Percentiles rank a stretch among this genome's conserved stretches.
These are phyloP conservation scores for Ptilorrhoa leucosticta DNA, from an alignment of 2,113 vertebrate genomes.

Conservation along the genomic window DNA sequence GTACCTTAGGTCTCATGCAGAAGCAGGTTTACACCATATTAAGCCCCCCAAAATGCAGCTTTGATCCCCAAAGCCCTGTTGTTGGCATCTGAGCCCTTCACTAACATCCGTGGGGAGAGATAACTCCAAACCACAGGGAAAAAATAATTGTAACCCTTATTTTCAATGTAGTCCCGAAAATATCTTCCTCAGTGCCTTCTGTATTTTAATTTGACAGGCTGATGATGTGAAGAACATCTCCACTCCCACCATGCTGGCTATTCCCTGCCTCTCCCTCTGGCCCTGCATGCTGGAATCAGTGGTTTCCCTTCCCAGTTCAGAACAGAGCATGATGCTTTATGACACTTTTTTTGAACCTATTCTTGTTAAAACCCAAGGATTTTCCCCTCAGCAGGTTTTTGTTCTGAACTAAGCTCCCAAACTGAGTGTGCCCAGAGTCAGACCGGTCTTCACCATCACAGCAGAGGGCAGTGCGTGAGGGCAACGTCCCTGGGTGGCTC, in stretches of 20 bases:
- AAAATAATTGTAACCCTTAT: not conserved
- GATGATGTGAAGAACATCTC: not conserved
- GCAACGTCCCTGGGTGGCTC: not conserved
- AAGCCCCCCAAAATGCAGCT: not conserved
- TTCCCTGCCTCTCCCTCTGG: not conserved
- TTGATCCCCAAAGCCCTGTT: not conserved
- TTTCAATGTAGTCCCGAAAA: not conserved
- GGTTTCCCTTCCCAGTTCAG: not conserved
- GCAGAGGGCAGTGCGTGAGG: not conserved
- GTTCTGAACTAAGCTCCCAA: not conserved
- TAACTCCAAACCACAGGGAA: not conserved
- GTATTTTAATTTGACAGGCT: not conserved
- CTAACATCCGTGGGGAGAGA: rapidly evolving
- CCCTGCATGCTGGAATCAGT: rapidly evolving
- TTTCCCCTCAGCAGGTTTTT: not conserved
- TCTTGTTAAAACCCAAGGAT: not conserved
- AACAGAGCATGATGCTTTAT: rapidly evolving
- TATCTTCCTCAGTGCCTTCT: not conserved
- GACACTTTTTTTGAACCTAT: not conserved
- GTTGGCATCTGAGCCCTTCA: not conserved
- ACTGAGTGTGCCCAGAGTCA: rapidly evolving
- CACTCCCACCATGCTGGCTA: not conserved
- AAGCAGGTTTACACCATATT: not conserved
- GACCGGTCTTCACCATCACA: rapidly evolving
- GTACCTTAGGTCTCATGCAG: not conserved